A percentile compares a stretch with the other conserved stretches of the same genome.
These are phyloP conservation scores for Saccopteryx leptura DNA, from an alignment of 2,113 vertebrate genomes.

Conservation along the genomic window DNA sequence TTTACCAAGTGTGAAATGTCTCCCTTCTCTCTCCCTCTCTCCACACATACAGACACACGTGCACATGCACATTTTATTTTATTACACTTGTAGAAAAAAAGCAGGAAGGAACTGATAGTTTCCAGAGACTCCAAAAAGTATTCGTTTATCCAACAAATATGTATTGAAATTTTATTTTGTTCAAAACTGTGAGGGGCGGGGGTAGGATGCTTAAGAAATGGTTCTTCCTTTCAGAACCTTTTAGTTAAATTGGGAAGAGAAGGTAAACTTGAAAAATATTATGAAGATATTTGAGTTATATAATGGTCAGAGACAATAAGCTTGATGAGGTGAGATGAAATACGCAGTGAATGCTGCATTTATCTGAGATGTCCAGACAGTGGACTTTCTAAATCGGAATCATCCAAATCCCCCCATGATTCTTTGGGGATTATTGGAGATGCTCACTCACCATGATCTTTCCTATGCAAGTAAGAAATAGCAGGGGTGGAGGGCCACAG, in stretches of 20 bases:
- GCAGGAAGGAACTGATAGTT: neutral
- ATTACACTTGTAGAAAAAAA: constrained; percentile 1
- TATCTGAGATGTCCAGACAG: neutral
- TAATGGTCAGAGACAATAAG: neutral
- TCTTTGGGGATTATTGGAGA: neutral
- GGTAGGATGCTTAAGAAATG: neutral
- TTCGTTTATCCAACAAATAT: constrained; percentile 11
- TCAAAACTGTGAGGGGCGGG: neutral
- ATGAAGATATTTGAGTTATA: neutral
- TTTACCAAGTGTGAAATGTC: constrained; percentile 24
- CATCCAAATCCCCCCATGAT: neutral
- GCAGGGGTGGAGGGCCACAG: neutral
- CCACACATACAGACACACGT: neutral
- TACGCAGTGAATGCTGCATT: neutral
- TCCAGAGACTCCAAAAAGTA: neutral
- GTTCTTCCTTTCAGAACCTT: neutral
- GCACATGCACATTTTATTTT: neutral
- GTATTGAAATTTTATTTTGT: neutral
- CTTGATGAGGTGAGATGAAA: neutral
- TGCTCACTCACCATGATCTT: neutral
- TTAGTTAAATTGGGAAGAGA: neutral
- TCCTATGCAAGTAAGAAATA: neutral
- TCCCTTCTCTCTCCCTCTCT: neutral
- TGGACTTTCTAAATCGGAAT: neutral
- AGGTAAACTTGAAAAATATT: neutral